Conservation (phyloP, 1,140 invertebrate genomes). For the Megathymus violae region DNA sequence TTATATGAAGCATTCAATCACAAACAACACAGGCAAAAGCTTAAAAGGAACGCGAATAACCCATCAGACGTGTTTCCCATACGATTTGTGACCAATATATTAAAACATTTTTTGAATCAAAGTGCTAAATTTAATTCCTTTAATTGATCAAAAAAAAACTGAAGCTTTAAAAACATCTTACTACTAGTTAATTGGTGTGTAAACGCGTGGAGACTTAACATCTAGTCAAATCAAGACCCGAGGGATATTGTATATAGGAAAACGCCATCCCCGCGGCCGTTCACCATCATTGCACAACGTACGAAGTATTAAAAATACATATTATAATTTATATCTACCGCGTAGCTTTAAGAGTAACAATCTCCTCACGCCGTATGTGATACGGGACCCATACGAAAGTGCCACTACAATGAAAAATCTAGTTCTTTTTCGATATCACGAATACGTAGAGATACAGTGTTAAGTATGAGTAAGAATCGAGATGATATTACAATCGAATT, state of each 20-base stretch:
- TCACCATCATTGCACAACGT: slow-evolving; percentile 65
- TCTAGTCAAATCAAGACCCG: slow-evolving; percentile 68
- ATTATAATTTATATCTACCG: slow-evolving; percentile 73
- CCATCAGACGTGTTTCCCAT: slow-evolving; percentile 2
- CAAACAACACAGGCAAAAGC: too few species aligned
- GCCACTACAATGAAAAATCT: slow-evolving; percentile 56
- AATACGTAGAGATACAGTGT: slow-evolving; percentile 30
- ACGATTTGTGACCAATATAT: slow-evolving; percentile 6
- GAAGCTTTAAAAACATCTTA: slow-evolving; percentile 34
- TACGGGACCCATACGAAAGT: slow-evolving; percentile 75
- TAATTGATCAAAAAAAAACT: slow-evolving; percentile 7
- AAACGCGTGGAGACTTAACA: slow-evolving; percentile 23
- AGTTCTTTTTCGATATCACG: slow-evolving; percentile 32
- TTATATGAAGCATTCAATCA: too few species aligned
- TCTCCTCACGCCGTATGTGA: slow-evolving; percentile 74
- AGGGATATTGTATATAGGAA: slow-evolving; percentile 54
- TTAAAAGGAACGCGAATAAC: too few species aligned
- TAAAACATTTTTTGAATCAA: neutral
- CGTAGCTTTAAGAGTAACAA: slow-evolving; percentile 75
- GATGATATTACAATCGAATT: too few species aligned
- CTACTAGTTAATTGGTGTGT: slow-evolving; percentile 27
- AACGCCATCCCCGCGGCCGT: slow-evolving; percentile 37
- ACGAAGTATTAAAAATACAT: slow-evolving; percentile 76
- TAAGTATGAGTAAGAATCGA: too few species aligned
- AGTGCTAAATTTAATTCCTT: slow-evolving; percentile 16